Conservation (phyloP, 2,797 vertebrate species). For the Pangasius macronema region DNA sequence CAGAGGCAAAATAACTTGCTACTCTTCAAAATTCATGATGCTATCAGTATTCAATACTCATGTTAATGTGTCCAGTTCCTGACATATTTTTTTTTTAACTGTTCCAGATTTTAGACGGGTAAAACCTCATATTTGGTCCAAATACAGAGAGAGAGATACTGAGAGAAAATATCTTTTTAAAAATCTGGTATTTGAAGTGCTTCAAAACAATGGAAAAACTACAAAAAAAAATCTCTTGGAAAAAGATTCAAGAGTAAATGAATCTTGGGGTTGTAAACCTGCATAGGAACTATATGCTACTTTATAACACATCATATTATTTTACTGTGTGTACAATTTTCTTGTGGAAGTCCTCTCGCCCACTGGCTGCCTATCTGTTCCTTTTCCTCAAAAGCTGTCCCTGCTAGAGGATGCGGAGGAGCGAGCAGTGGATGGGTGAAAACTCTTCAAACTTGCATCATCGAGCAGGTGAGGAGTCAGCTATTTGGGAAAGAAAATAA, state of each 20-base stretch:
- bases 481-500: conserved; percentile 18
- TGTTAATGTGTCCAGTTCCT: not conserved
- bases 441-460: conserved; percentile 29
- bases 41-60: not conserved
- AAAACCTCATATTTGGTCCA: not conserved
- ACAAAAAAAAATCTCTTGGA: too few relatives aligned
- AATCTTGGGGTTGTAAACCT: not conserved
- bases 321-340: conserved; percentile 3
- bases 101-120: not conserved
- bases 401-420: conserved; percentile 19
- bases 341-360: conserved; percentile 17
- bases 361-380: conserved; percentile 30
- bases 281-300: not conserved
- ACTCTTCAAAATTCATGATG: not conserved
- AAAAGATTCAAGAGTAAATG: not conserved
- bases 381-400: conserved; percentile 24
- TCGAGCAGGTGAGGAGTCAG: conserved; percentile 18
- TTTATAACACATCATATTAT: not conserved
- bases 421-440: not conserved
- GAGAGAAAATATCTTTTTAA: too few relatives aligned
- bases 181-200: not conserved
- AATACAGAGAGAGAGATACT: not conserved
- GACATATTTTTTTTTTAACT: not conserved
- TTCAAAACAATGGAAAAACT: not conserved
- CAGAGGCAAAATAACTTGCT: not conserved